Evolutionary conservation across 2,888 invertebrate genomes (phyloP).

Genomic region (Thumatha senex): DNA sequence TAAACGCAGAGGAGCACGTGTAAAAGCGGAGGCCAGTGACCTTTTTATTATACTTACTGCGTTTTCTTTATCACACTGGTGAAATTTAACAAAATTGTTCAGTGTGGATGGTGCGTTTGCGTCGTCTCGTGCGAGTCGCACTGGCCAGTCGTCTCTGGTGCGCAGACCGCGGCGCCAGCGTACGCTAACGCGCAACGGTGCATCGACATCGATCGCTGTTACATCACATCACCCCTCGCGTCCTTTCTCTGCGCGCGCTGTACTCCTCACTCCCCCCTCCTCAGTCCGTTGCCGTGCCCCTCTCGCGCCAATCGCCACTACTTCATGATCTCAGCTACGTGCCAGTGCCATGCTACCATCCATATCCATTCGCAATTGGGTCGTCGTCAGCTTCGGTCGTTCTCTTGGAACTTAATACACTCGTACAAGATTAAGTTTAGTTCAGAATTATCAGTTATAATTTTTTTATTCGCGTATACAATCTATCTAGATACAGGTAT

Average conservation of each 20-base stretch:
- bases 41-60: conserved; percentile 29
- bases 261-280: conserved; percentile 49
- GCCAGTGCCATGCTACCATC: conserved; percentile 67
- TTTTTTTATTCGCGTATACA: conserved; percentile 40
- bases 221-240: conserved; percentile 81
- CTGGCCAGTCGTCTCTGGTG: conserved; percentile 3
- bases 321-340: conserved; percentile 61
- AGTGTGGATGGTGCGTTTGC: background rate
- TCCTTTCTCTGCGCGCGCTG: conserved; percentile 82
- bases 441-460: conserved; percentile 49
- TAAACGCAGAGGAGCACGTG: conserved; percentile 50
- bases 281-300: conserved; percentile 47
- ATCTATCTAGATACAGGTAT: conserved; percentile 34
- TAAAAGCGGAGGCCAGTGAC: conserved; percentile 59
- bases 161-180: conserved; percentile 9
- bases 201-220: conserved; percentile 83
- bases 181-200: conserved; percentile 51
- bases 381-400: conserved; percentile 62
- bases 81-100: background rate
- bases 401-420: conserved; percentile 42
- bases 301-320: conserved; percentile 56
- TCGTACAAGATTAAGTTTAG: conserved; percentile 63
- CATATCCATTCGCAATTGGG: conserved; percentile 80
- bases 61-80: conserved; percentile 3
- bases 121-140: background rate